Base-by-base conservation (phyloP, 2,113 vertebrate species). In the Gasterosteus aculeatus region DNA sequence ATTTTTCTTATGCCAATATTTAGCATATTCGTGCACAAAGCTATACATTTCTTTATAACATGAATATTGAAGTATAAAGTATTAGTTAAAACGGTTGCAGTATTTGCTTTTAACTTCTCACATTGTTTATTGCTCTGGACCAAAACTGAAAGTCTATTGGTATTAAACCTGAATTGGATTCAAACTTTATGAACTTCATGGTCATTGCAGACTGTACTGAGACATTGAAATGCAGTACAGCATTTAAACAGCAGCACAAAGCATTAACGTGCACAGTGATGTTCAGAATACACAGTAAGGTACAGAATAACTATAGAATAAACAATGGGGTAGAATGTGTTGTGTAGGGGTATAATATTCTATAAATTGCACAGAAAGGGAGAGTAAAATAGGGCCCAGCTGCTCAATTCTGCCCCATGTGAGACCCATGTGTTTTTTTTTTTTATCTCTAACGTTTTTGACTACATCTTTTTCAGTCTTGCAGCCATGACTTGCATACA, bases 401-500 rank as follows among this genome's bases (percentile, higher is more conserved):
- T n/a, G 47, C 44, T 41, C 22, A 66, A 42, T 66, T 63, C 12
- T 18, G 46, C 11, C 35, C 15, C 22, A 38, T 22, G 31, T 19
- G 35, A 56, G 4, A 26, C 22, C 22, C 22, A 26, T 26, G 22
- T 26, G 22, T 26, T 26, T 26, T 26, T 26, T n/a, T 49, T 65
- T 64, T 70, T 58, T 33, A 16, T 2, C 16, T 54, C 47, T 74
- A 73, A 74, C 19, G 38, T 19, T 66, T 22, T 56, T 66, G 1
- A 41, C 65, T 29, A 1, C 0, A 9, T 80, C 46, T 85, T 57
- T 75, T 72, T 57, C 65, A 86, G 68, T 66, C 51, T 75, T 75
- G 78, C 87, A 97, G 96, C 95, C 91, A 99, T 99, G 97, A 97
- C 97, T 94, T 98, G 97, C 94, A 95, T 97, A 81, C 95, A 97